A percentile compares a stretch with the other conserved stretches of the same genome.
phyloP scores from a whole-genome alignment of 2,113 vertebrate species.

The Siphamia tubifer region DNA sequence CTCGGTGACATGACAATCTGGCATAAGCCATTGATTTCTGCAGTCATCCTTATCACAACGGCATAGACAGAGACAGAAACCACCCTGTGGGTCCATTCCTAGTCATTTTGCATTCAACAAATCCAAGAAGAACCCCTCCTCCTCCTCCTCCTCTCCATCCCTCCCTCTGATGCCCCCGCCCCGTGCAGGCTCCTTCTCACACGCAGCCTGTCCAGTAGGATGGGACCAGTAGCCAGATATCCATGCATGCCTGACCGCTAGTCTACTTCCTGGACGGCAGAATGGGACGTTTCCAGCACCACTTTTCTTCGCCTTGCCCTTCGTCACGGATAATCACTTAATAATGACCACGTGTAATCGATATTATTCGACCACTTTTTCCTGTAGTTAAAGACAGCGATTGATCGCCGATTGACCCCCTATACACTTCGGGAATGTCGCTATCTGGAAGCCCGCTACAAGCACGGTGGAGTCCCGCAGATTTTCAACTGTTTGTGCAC shows the following conservation, averaged over 20 bases:
- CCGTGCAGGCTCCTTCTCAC: conserved; percentile 1
- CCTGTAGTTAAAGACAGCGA: conserved; percentile 62
- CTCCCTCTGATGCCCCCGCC: conserved; percentile 70
- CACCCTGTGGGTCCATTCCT: conserved; percentile 39
- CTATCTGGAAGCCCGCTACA: conserved; percentile 71
- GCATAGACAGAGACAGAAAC: not conserved
- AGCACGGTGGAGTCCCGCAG: conserved; percentile 64
- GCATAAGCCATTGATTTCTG: conserved; percentile 20
- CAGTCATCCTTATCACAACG: conserved; percentile 16
- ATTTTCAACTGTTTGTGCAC: conserved; percentile 59
- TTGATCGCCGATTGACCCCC: conserved; percentile 61
- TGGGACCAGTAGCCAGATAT: conserved; percentile 64
- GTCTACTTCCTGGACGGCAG: conserved; percentile 91
- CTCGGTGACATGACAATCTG: conserved; percentile 15
- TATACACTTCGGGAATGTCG: conserved; percentile 75
- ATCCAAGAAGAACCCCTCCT: conserved; percentile 42
- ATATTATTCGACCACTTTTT: conserved; percentile 56
- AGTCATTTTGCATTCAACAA: conserved; percentile 62
- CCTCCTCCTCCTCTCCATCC: conserved; percentile 74
- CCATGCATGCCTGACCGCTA: conserved; percentile 69
- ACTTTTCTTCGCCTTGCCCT: conserved; percentile 61
- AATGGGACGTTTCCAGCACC: conserved; percentile 84
- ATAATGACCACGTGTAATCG: conserved; percentile 72
- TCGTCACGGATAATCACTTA: conserved; percentile 74
- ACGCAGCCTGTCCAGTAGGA: conserved; percentile 63